Evolutionary conservation across 2,797 vertebrate species (phyloP).

Genomic region (Chelon auratus): DNA sequence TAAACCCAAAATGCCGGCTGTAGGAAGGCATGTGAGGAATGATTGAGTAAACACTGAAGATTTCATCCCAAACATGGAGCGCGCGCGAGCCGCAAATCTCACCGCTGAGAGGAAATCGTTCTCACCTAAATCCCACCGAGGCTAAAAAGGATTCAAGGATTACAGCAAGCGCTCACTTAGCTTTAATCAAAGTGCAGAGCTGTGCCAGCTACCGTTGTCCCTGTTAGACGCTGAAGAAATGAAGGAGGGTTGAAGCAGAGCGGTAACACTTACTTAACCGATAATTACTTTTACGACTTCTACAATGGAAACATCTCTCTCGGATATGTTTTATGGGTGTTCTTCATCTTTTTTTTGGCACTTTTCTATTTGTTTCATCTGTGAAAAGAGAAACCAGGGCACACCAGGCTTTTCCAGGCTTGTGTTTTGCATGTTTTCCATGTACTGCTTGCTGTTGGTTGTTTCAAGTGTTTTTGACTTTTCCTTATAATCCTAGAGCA

Average conservation of each 20-base stretch:
- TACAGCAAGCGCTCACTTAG: constrained; percentile 75
- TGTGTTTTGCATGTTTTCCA: constrained; percentile 44
- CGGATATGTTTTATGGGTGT: constrained; percentile 9
- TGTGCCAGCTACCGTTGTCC: constrained; percentile 55
- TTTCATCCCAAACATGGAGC: constrained; percentile 63
- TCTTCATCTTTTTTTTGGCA: constrained; percentile 21
- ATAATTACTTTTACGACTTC: constrained; percentile 42
- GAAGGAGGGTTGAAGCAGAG: constrained; percentile 21
- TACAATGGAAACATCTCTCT: constrained; percentile 32
- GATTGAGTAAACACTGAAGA: constrained; percentile 66
- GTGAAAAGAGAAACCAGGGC: constrained; percentile 36
- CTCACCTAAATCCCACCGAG: constrained; percentile 76
- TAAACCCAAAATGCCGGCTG: constrained; percentile 23
- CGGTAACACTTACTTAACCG: constrained; percentile 49
- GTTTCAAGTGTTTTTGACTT: constrained; percentile 64
- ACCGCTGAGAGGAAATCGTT: constrained; percentile 68
- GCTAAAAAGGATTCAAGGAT: constrained; percentile 77
- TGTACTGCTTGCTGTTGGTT: constrained; percentile 34
- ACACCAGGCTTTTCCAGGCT: constrained; percentile 30
- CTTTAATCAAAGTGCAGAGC: constrained; percentile 78
- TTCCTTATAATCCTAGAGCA: constrained; percentile 57
- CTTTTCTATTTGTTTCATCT: constrained; percentile 31
- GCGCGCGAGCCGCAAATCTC: constrained; percentile 56
- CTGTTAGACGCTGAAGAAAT: constrained; percentile 60
- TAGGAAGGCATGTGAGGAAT: constrained; percentile 25